Evolutionary conservation across 2,113 vertebrate genomes (phyloP).

Genomic region (Toxotes jaculatrix): DNA sequence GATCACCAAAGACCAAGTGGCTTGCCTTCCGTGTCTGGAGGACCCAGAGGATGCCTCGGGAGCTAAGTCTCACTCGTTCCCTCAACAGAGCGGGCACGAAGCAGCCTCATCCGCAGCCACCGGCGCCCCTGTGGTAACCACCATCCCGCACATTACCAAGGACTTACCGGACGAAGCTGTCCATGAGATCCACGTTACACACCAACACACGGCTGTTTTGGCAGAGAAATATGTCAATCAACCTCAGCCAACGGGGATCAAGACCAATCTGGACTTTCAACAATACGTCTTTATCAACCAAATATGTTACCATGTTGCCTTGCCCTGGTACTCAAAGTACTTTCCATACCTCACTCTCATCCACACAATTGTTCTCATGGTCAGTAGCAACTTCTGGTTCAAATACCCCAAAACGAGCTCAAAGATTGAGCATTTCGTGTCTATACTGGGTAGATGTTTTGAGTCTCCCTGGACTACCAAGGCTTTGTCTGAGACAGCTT

Average conservation of each 20-base stretch:
- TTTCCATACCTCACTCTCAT: conserved; percentile 98
- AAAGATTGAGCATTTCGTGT: conserved; percentile 98
- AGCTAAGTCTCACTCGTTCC: conserved; percentile 1
- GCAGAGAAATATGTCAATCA: conserved; percentile 65
- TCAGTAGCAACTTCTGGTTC: conserved; percentile 99
- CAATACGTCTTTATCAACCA: conserved; percentile 98
- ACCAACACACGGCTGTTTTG: conserved; percentile 45
- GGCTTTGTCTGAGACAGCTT: conserved; percentile 95
- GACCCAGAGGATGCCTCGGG: conserved; percentile 50
- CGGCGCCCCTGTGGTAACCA: neutral
- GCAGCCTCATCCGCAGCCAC: conserved; percentile 31
- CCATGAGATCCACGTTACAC: conserved; percentile 58
- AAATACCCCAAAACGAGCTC: conserved; percentile 99
- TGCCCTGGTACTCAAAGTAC: conserved; percentile 99
- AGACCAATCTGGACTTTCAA: conserved; percentile 96
- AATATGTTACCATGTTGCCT: conserved; percentile 97
- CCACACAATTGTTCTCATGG: conserved; percentile 96
- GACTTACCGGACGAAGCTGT: conserved; percentile 68
- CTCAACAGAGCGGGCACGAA: conserved; percentile 20
- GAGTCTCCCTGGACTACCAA: conserved; percentile 99
- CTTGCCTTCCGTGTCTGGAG: conserved; percentile 92
- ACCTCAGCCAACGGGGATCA: conserved; percentile 86
- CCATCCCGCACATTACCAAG: conserved; percentile 63
- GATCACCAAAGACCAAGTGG: conserved; percentile 98
- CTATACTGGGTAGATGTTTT: conserved; percentile 95